phyloP scores from a whole-genome alignment of 1,140 invertebrate species.

The Trachymyrmex cornetzi region DNA sequence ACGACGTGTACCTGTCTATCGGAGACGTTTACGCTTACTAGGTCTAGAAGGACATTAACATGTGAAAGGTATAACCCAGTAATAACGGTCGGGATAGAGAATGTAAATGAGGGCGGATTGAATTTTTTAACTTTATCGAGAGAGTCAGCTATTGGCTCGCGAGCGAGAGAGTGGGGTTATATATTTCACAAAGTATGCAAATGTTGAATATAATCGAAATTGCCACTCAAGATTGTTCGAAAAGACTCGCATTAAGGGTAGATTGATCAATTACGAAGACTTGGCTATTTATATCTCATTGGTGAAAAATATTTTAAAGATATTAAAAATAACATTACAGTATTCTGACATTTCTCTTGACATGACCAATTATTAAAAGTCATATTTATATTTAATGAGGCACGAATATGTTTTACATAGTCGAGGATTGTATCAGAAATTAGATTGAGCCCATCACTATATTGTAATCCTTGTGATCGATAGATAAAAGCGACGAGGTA shows the following conservation, averaged over 20 bases:
- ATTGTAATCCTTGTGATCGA: constrained; percentile 15
- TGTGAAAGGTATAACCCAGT: constrained; percentile 50
- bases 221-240: constrained; percentile 5
- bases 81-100: constrained; percentile 53
- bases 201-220: constrained; percentile 47
- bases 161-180: neutral
- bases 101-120: constrained; percentile 54
- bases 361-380: neutral
- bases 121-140: constrained; percentile 63
- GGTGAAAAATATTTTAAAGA: neutral
- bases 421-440: constrained; percentile 2
- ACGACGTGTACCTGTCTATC: constrained; percentile 32
- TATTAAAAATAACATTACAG: neutral
- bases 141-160: constrained; percentile 42
- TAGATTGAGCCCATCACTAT: constrained; percentile 10
- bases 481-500: constrained; percentile 22
- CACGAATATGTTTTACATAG: neutral
- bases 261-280: neutral
- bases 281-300: neutral
- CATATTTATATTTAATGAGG: neutral
- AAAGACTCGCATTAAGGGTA: constrained; percentile 1
- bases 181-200: constrained; percentile 56
- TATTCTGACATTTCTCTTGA: neutral
- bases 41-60: constrained; percentile 52
- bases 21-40: constrained; percentile 46